A percentile compares a stretch with the other conserved stretches of the same genome.
These are phyloP conservation scores for Tetanocera ferruginea DNA, from an alignment of 2,888 invertebrate genomes.

Conservation along the genomic window DNA sequence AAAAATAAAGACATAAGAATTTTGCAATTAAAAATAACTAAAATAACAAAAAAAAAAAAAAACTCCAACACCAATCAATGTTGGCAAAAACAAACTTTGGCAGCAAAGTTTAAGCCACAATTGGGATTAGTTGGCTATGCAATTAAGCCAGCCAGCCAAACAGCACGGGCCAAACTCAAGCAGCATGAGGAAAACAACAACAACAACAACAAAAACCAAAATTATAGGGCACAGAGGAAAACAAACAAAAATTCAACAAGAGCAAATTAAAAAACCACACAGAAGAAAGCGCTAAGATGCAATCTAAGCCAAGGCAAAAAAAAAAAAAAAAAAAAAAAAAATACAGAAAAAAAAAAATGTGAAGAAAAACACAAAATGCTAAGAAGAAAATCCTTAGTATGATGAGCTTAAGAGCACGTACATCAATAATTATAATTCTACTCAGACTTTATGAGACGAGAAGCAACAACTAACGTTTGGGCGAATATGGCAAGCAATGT, in stretches of 20 bases:
- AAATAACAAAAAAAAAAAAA: not conserved
- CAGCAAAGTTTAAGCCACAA: conserved; percentile 26
- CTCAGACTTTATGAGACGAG: conserved; percentile 25
- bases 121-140: conserved; percentile 12
- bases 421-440: conserved; percentile 46
- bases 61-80: conserved; percentile 3
- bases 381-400: conserved; percentile 6
- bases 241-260: not conserved
- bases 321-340: not conserved
- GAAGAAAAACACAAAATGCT: not conserved
- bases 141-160: conserved; percentile 12
- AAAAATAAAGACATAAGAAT: not conserved
- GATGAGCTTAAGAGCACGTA: conserved; percentile 36
- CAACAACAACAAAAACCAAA: not conserved
- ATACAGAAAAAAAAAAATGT: not conserved
- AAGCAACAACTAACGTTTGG: not conserved
- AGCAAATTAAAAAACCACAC: not conserved
- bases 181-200: not conserved
- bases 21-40: conserved; percentile 6
- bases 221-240: not conserved
- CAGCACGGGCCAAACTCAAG: not conserved
- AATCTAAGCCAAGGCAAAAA: not conserved
- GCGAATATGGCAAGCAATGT: not conserved
- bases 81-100: conserved; percentile 26
- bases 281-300: not conserved